A percentile compares a stretch with the other conserved stretches of the same genome.
These are phyloP conservation scores for Turritopsis dohrnii DNA, from an alignment of 30 jellyfish, hydroid and myxozoan genomes.

Conservation along the genomic window DNA sequence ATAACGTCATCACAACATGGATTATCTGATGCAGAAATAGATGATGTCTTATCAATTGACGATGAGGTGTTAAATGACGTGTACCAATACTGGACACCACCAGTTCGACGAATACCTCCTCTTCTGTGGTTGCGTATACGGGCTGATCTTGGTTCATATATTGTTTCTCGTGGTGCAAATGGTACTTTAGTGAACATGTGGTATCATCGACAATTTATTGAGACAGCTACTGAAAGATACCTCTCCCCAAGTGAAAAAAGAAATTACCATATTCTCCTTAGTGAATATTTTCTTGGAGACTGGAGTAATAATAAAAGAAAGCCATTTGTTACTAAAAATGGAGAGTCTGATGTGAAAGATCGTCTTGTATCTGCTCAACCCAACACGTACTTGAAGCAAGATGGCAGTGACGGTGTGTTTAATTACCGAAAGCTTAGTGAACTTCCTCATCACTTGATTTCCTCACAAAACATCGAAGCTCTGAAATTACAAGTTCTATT, in stretches of 20 bases:
- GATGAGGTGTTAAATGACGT: conserved; percentile 87
- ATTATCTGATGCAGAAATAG: conserved; percentile 71
- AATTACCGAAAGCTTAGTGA: conserved; percentile 69
- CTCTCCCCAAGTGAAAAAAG: conserved; percentile 27
- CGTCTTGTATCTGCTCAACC: conserved; percentile 82
- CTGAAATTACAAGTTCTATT: conserved; percentile 44
- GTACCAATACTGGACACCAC: conserved; percentile 95
- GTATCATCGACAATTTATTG: conserved; percentile 85
- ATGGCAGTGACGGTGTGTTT: conserved; percentile 29
- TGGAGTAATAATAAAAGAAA: conserved; percentile 65
- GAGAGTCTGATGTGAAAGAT: conserved; percentile 44
- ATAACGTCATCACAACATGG: conserved; percentile 76
- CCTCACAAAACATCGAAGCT: conserved; percentile 22
- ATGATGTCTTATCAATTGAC: conserved; percentile 73
- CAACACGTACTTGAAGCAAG: conserved; percentile 38
- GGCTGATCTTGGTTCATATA: conserved; percentile 72
- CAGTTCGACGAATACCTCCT: conserved; percentile 79
- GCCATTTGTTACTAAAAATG: conserved; percentile 56
- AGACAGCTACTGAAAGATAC: conserved; percentile 72
- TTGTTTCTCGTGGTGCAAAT: conserved; percentile 73
- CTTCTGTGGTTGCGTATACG: conserved; percentile 70
- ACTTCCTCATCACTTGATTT: conserved; percentile 62
- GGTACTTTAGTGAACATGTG: conserved; percentile 61
- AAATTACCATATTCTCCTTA: conserved; percentile 34
- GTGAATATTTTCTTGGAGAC: conserved; percentile 63